Evolutionary conservation across 2,113 vertebrate genomes (phyloP).

Genomic region (Nannobrachium achirus): DNA sequence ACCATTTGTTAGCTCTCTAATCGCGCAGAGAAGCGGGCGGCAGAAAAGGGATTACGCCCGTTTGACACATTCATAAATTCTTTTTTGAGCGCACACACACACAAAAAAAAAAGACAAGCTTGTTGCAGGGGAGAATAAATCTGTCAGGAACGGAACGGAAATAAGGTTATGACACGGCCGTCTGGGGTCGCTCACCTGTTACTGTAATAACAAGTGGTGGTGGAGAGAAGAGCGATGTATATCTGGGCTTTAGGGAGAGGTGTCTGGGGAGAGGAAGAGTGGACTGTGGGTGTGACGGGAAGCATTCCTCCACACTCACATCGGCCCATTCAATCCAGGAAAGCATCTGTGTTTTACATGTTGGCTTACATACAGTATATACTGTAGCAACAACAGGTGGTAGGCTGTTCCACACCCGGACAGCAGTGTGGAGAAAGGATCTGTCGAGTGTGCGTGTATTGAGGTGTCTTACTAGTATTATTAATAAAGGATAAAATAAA

Average conservation of each 20-base stretch:
- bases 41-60: slow-evolving; percentile 32
- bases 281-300: slow-evolving; percentile 1
- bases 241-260: slow-evolving; percentile 3
- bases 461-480: too few species aligned
- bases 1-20: slow-evolving; percentile 46
- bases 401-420: too few species aligned
- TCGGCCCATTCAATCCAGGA: too few species aligned
- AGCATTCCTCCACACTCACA: slow-evolving; percentile 27
- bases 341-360: too few species aligned
- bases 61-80: slow-evolving; percentile 28
- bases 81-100: neutral
- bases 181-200: slow-evolving; percentile 11
- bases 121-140: slow-evolving; percentile 18
- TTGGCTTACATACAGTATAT: too few species aligned
- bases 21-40: slow-evolving; percentile 12
- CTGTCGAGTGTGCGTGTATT: too few species aligned
- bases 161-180: neutral
- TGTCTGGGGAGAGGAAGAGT: neutral
- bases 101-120: too few species aligned
- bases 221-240: neutral
- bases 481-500: too few species aligned
- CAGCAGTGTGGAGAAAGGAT: too few species aligned
- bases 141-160: slow-evolving; percentile 10
- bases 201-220: slow-evolving; percentile 13
- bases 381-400: too few species aligned